Evolutionary conservation across 2,888 invertebrate genomes (phyloP), one percentile per base, ranked within the genome.

Genomic region (Leptogaster cylindrica): DNA sequence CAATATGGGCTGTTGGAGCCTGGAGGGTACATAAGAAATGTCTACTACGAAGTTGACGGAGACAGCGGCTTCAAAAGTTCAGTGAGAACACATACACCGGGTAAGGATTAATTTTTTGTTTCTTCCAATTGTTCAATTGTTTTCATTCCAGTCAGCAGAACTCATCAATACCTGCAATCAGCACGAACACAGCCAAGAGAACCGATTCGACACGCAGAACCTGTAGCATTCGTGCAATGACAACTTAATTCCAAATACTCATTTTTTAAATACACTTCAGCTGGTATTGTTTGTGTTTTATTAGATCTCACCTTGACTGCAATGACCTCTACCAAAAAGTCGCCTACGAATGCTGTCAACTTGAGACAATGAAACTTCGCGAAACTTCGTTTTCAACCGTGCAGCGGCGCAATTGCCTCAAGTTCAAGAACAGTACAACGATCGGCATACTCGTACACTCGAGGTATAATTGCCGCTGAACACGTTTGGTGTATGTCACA

Each of bases 1-100:
- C 74, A 75, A 25, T 77, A 78, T 73, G 77, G 76, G 41, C 72
- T 79, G 28, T 70, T 79, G 16, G 78, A 80, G 69, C 77, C 76
- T 6, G 76, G 73, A 44, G 80, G 79, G n/a, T 74, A 74, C 68
- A 74, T 78, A 25, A 74, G 78, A 31, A 75, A 76, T 70, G 77
- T 79, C 1, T 76, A 76, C 70, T 78, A 77, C 68, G 76, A 77
- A 70, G 77, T 77, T 7, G 72, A 75, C 55, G 76, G 75, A 0
- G 71, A 76, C 41, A 75, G 72, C 58, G 77, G 77, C 6, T 77
- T 76, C 67, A 73, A 73, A 55, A 76, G 76, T 64, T 75, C 76
- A 7, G 75, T 80, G 14, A 74, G 73, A 71, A 79, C 76, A 16
- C 73, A 75, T 27, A 76, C 73, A 31, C 71, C 77, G 51, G 76